Evolutionary conservation across 2,888 invertebrate species (phyloP), one percentile per base, ranked within the genome.

Genomic region (Deladenus siricidicola): DNA sequence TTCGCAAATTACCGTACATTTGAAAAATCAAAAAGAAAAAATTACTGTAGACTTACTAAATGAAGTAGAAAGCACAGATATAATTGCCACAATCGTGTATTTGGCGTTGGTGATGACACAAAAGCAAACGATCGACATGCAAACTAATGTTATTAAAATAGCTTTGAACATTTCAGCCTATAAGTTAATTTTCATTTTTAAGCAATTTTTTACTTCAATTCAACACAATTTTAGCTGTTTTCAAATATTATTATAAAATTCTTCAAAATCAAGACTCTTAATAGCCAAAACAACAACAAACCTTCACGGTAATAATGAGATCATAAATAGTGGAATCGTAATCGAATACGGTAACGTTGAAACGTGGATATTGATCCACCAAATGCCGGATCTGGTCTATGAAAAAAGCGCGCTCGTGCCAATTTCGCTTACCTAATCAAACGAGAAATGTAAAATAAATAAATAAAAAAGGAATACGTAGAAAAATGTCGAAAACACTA

Each of bases 281-380:
- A n/a, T n/a, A n/a, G 0, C 8, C 10, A 50, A 24, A 50, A 26
- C 17, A 50, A 4, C 2, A 53, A 2, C 47, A n/a, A 21, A 70
- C 74, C 63, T 71, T 70, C 28, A 74, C 74, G n/a, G 70, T 68
- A 26, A 73, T 70, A 39, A 76, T 76, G 34, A 76, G 59, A 50
- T 76, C 76, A 49, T 72, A 75, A 53, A 76, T 72, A 17, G 75
- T 75, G n/a, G 72, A 63, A 61, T 76, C 76, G 51, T 76, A 76
- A 58, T 76, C 76, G 61, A 73, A 76, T 2, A 76, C 63, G 8
- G 70, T 65, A 4, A 65, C 67, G 24, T 72, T 65, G 54, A 69
- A 73, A 47, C 70, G 60, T 10, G 73, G 66, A 56, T 70, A 73
- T 30, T 60, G 62, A 45, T 70, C 72, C 8, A 73, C 64, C 24